A percentile compares a stretch with the other conserved stretches of the same genome.
Conservation (phyloP, 2,888 invertebrate genomes). For the Elysia crispata region DNA sequence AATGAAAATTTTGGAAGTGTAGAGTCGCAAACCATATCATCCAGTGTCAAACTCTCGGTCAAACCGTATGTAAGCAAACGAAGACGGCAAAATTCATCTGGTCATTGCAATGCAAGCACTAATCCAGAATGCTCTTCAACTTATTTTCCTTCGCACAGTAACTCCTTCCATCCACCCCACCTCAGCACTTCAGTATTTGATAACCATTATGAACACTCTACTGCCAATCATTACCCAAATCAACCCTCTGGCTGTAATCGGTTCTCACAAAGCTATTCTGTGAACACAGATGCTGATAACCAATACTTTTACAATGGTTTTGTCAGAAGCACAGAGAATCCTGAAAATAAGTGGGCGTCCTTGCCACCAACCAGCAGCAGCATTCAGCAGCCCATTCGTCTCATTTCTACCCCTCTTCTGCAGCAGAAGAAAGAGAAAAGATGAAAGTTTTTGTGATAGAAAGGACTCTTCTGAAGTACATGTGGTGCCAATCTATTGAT, state of each 20-base stretch:
- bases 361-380: not conserved
- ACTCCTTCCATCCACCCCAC: too few species aligned
- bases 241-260: too few species aligned
- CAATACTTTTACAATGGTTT: not conserved
- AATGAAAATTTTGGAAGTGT: too few species aligned
- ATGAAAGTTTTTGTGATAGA: not conserved
- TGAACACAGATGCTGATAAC: not conserved
- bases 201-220: not conserved
- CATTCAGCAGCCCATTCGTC: not conserved
- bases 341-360: not conserved
- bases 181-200: not conserved
- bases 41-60: not conserved
- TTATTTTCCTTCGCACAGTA: not conserved
- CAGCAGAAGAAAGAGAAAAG: not conserved
- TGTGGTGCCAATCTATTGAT: too few species aligned
- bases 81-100: not conserved
- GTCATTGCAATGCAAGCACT: not conserved
- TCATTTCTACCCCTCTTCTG: constrained; percentile 29
- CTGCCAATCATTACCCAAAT: too few species aligned
- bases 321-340: not conserved
- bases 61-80: constrained; percentile 38
- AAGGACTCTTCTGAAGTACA: too few species aligned
- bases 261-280: too few species aligned
- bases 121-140: not conserved
- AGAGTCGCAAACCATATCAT: not conserved